Percentiles rank a stretch among this genome's conserved stretches.
These are phyloP conservation scores for Sinosuthora webbiana DNA, from an alignment of 2,113 vertebrate species.

Conservation along the genomic window DNA sequence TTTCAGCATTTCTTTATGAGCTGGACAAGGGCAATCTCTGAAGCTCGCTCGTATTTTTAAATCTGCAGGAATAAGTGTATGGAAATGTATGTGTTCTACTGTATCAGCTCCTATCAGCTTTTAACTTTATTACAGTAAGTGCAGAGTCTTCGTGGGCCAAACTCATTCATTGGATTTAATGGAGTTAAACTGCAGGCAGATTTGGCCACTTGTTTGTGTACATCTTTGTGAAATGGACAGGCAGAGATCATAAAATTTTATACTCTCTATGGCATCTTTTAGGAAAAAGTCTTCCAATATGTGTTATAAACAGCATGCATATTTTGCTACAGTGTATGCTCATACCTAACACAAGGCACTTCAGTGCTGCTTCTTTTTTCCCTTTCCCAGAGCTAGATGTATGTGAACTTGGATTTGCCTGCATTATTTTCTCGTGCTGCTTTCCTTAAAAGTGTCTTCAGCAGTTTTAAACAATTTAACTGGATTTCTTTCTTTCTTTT, in stretches of 20 bases:
- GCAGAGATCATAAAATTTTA: conserved; percentile 51
- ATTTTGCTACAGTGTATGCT: neutral
- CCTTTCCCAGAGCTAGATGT: neutral
- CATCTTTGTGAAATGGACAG: conserved; percentile 41
- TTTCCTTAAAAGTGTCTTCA: neutral
- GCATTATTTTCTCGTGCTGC: neutral
- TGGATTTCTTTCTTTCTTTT: neutral
- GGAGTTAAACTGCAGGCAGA: conserved; percentile 49
- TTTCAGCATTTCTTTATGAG: neutral
- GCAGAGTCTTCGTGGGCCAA: conserved; percentile 24
- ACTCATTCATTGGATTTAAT: conserved; percentile 50
- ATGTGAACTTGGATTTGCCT: neutral
- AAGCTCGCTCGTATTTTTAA: neutral
- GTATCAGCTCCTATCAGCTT: conserved; percentile 3
- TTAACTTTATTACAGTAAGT: conserved; percentile 58
- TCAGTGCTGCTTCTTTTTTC: neutral
- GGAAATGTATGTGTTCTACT: conserved; percentile 7
- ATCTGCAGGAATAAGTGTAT: conserved; percentile 8
- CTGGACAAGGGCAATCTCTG: conserved; percentile 5
- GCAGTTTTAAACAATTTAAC: neutral
- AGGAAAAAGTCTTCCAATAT: neutral
- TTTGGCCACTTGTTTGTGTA: conserved; percentile 38
- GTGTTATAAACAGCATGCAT: neutral
- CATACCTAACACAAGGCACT: neutral
- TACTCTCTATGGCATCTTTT: neutral